phyloP scores from a whole-genome alignment of 2,797 vertebrate species.

The Luscinia luscinia region DNA sequence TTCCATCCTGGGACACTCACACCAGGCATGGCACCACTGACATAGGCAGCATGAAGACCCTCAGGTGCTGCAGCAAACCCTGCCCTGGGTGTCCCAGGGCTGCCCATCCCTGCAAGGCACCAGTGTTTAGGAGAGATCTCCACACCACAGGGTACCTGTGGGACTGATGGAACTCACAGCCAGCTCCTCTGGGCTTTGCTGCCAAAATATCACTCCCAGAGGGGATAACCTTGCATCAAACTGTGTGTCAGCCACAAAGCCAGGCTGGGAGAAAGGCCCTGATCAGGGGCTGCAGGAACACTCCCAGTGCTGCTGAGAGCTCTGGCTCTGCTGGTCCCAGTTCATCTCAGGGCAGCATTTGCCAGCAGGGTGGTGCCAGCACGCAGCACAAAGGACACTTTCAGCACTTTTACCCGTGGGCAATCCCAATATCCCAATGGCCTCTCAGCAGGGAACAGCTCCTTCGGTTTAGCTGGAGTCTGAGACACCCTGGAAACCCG shows the following conservation, averaged over 20 bases:
- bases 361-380: not conserved
- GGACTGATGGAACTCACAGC: not conserved
- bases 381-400: not conserved
- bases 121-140: not conserved
- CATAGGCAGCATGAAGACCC: rapidly evolving
- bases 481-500: rapidly evolving
- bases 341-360: not conserved
- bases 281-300: rapidly evolving
- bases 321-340: not conserved
- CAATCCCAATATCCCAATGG: rapidly evolving
- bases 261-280: not conserved
- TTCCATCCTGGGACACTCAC: not conserved
- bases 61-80: not conserved
- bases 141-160: rapidly evolving
- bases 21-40: not conserved
- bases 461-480: not conserved
- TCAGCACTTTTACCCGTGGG: not conserved
- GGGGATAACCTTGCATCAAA: not conserved
- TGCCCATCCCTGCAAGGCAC: not conserved
- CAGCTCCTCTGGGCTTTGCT: not conserved
- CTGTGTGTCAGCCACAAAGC: rapidly evolving
- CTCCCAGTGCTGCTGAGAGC: not conserved
- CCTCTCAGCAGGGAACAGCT: not conserved
- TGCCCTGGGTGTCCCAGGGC: rapidly evolving
- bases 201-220: not conserved